Conservation (phyloP, 2,888 invertebrate species). For the Stegana nigrithorax region DNA sequence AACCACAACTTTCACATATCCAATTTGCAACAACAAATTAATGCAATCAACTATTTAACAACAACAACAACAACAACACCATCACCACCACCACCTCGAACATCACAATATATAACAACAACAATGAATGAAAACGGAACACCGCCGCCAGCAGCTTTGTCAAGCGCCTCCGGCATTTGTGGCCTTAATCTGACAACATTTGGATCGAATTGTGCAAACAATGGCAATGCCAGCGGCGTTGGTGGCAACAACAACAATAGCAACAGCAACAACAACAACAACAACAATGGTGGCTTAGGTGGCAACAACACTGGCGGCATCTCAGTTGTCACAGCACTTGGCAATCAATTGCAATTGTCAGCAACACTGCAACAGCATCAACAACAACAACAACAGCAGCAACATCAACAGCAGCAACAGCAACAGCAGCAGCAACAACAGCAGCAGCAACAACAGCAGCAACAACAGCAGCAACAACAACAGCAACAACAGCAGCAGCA, state of each 20-base stretch:
- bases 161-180: conserved; percentile 63
- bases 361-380: conserved; percentile 38
- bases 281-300: conserved; percentile 13
- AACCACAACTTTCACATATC: conserved; percentile 43
- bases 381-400: conserved; percentile 23
- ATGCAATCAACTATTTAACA: conserved; percentile 36
- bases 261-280: conserved; percentile 19
- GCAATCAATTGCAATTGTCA: conserved; percentile 37
- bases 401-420: conserved; percentile 13
- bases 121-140: too few relatives aligned
- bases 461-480: conserved; percentile 29
- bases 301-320: conserved; percentile 18
- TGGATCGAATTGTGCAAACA: conserved; percentile 56
- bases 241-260: conserved; percentile 10
- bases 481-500: conserved; percentile 25
- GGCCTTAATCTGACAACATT: conserved; percentile 66
- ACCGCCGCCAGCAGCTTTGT: conserved; percentile 62
- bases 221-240: conserved; percentile 21
- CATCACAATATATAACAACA: conserved; percentile 23
- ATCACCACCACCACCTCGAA: conserved; percentile 18
- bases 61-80: conserved; percentile 35
- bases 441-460: conserved; percentile 27
- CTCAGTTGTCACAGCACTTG: conserved; percentile 29
- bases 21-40: conserved; percentile 47
- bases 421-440: conserved; percentile 40